phyloP scores from a whole-genome alignment of 2,888 invertebrate species.

The Phyllotreta striolata region DNA sequence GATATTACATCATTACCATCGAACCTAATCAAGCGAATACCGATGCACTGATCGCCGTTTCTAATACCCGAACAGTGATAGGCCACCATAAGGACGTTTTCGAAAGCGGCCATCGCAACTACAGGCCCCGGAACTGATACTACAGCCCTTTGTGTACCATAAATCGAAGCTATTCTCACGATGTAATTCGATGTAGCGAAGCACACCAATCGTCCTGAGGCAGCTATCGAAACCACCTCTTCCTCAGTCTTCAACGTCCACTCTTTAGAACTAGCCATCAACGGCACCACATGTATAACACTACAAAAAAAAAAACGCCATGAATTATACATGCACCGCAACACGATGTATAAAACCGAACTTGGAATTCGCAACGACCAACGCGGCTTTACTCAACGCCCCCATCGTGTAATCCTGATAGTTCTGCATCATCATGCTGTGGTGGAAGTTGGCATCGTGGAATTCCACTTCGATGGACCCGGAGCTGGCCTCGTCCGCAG shows the following conservation, averaged over 20 bases:
- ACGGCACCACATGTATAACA: slow-evolving; percentile 77
- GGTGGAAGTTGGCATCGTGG: slow-evolving; percentile 89
- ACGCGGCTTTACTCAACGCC: slow-evolving; percentile 79
- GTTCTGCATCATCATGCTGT: slow-evolving; percentile 89
- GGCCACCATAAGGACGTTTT: slow-evolving; percentile 69
- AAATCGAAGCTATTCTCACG: slow-evolving; percentile 83
- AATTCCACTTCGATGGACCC: slow-evolving; percentile 94
- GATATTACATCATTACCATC: no score
- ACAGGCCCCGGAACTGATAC: slow-evolving; percentile 77
- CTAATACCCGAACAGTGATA: slow-evolving; percentile 70
- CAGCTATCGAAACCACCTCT: slow-evolving; percentile 71
- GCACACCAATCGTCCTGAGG: slow-evolving; percentile 80
- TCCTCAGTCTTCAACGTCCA: slow-evolving; percentile 84
- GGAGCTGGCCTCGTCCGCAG: slow-evolving; percentile 66
- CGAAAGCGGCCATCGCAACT: slow-evolving; percentile 71
- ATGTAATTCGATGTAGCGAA: slow-evolving; percentile 78
- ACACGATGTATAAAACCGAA: slow-evolving; percentile 50
- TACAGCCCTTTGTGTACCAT: slow-evolving; percentile 86
- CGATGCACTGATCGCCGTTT: slow-evolving; percentile 65
- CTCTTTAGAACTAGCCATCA: slow-evolving; percentile 81
- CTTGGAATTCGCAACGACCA: slow-evolving; percentile 80
- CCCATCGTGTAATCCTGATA: slow-evolving; percentile 87
- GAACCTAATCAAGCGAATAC: slow-evolving; percentile 64
- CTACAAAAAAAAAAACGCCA: slow-evolving; percentile 59
- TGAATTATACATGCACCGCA: neutral